These are phyloP conservation scores for Elegia similella DNA, from an alignment of 2,888 invertebrate genomes.

Conservation along the genomic window DNA sequence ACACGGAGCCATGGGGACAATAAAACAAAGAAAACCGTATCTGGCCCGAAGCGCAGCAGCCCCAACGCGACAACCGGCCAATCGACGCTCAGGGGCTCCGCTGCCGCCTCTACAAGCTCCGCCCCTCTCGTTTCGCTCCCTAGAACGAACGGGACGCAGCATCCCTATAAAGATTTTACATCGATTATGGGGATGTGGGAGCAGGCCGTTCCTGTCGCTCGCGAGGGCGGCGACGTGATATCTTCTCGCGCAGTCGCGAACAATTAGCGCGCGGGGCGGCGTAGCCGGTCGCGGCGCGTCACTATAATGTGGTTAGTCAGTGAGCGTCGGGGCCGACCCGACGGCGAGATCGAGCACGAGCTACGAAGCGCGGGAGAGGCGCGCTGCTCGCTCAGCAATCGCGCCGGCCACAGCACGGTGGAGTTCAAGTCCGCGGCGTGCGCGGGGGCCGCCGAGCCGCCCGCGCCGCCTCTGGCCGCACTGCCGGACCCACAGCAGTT, in stretches of 20 bases:
- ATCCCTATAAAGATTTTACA: slow-evolving; percentile 70
- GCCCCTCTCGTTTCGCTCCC: slow-evolving; percentile 35
- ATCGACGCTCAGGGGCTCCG: slow-evolving; percentile 26
- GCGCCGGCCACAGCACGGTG: slow-evolving; percentile 87
- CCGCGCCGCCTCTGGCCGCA: slow-evolving; percentile 80
- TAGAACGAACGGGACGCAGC: slow-evolving; percentile 70
- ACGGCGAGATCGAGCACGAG: slow-evolving; percentile 74
- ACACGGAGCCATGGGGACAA: slow-evolving; percentile 79
- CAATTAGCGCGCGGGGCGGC: slow-evolving; percentile 76
- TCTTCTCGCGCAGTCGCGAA: slow-evolving; percentile 77
- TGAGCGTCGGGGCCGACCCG: slow-evolving; percentile 83
- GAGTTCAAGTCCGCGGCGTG: slow-evolving; percentile 91
- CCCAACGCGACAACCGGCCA: slow-evolving; percentile 39
- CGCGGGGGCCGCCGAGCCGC: slow-evolving; percentile 79
- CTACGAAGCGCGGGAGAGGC: slow-evolving; percentile 63
- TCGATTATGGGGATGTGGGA: slow-evolving; percentile 72
- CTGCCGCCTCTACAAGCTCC: slow-evolving; percentile 44
- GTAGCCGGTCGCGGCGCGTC: slow-evolving; percentile 63
- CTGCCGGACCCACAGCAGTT: slow-evolving; percentile 89
- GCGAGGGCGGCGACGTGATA: slow-evolving; percentile 65
- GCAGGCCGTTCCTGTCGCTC: slow-evolving; percentile 68
- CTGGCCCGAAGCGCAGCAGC: slow-evolving; percentile 60
- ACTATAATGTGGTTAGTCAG: slow-evolving; percentile 85
- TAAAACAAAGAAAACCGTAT: slow-evolving; percentile 79
- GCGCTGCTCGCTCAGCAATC: slow-evolving; percentile 74